phyloP scores from a whole-genome alignment of 2,797 vertebrate species.

The Fringilla coelebs region DNA sequence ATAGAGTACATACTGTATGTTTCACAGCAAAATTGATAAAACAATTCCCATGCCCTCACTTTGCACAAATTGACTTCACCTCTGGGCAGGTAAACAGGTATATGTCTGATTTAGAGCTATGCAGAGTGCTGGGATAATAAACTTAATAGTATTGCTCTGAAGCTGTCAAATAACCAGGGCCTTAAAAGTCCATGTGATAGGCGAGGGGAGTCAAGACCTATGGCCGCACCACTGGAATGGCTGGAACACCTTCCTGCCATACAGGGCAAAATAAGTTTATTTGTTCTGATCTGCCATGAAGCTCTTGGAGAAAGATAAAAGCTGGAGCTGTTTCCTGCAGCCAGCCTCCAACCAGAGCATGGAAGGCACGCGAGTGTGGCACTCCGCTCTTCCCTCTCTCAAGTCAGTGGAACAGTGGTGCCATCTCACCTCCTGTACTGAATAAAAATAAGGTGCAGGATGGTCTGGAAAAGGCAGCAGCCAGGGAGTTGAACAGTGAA shows the following conservation, averaged over 20 bases:
- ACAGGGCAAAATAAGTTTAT: neutral
- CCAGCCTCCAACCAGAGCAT: accelerated
- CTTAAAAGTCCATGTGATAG: neutral
- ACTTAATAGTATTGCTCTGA: neutral
- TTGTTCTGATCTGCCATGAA: accelerated
- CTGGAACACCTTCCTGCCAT: accelerated
- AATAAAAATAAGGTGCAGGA: neutral
- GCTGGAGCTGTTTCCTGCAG: neutral
- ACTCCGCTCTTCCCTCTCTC: neutral
- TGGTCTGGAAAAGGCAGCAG: neutral
- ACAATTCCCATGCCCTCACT: neutral
- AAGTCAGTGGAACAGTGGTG: accelerated
- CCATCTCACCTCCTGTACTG: neutral
- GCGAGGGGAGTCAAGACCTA: neutral
- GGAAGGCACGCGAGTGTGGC: accelerated
- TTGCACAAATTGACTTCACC: neutral
- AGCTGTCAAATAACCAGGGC: neutral
- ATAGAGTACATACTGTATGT: neutral
- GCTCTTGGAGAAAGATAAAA: neutral
- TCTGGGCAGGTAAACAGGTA: neutral
- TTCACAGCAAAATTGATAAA: neutral
- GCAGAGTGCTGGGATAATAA: neutral
- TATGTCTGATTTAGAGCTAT: neutral
- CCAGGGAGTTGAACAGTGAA: neutral
- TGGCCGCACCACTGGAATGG: too few relatives aligned